These are phyloP conservation scores for Sander lucioperca DNA, from an alignment of 2,113 vertebrate genomes.

Conservation along the genomic window DNA sequence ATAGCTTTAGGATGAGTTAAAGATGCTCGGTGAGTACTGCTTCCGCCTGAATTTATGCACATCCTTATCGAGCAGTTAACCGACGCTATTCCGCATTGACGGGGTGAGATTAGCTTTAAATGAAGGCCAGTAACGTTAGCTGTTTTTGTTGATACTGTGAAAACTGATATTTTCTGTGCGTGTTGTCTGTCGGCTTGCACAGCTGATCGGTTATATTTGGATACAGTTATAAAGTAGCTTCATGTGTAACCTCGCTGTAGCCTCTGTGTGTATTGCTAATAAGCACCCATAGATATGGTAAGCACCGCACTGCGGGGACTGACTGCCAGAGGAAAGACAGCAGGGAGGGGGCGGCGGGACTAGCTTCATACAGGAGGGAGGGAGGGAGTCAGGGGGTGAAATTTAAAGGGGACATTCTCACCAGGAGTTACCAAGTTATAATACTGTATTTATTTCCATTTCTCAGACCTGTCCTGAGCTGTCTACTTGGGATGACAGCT, in stretches of 20 bases:
- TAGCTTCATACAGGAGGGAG: constrained; percentile 41
- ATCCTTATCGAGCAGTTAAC: constrained; percentile 18
- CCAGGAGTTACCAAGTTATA: constrained; percentile 41
- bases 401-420: constrained; percentile 79
- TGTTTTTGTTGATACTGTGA: constrained; percentile 58
- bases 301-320: constrained; percentile 79
- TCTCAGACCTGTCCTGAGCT: constrained; percentile 46
- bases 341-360: constrained; percentile 20
- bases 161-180: not conserved
- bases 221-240: not conserved
- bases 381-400: constrained; percentile 21
- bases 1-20: constrained; percentile 45
- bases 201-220: not conserved
- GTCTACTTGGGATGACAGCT: constrained; percentile 35
- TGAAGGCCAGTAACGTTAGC: constrained; percentile 55
- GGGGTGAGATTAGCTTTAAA: constrained; percentile 62
- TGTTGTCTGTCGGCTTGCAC: not conserved
- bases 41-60: not conserved
- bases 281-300: not conserved
- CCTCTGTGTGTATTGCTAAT: constrained; percentile 21
- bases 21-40: constrained; percentile 59
- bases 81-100: constrained; percentile 19
- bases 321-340: constrained; percentile 59
- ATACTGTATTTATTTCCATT: constrained; percentile 48
- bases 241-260: constrained; percentile 24